Evolutionary conservation across 2,888 invertebrate genomes (phyloP), one percentile per base, ranked within the genome.

Genomic region (Thalpophila matura): DNA sequence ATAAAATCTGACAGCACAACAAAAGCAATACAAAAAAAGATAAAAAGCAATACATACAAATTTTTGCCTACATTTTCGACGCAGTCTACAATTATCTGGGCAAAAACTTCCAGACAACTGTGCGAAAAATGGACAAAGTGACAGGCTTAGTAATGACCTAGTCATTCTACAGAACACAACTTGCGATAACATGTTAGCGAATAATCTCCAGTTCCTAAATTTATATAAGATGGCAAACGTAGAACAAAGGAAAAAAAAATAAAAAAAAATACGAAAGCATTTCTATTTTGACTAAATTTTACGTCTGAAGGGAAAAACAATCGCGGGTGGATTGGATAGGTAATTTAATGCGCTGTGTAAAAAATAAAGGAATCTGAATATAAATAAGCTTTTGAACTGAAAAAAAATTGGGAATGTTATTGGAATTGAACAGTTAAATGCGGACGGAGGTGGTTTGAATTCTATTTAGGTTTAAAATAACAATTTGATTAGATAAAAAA

Each of bases 261-360:
- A 53, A 33, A 46, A 62, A 53, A 33, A 46, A 62, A 42, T 14
- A 35, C 18, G 18, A 63, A 43, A 20, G 45, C 35, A 54, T 38
- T 50, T 42, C 56, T 64, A 27, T 61, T 60, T 58, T 55, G 47
- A 50, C 26, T 66, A 60, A 55, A 71, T 63, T 67, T 66, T 49
- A 51, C 45, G 57, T 31, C 12, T 16, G 37, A 35, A 27, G 14
- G 45, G 43, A 24, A 57, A 65, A 62, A 62, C 58, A 70, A 54
- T 53, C 10, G 49, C 14, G 40, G 31, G 12, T 62, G 43, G 58
- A 53, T 64, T 57, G 59, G 49, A 45, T 46, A 73, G 45, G 66
- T 69, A 60, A 59, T 72, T 53, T 63, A 62, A 54, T 54, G 47
- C 20, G 12, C 27, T 60, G 27, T 49, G 55, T 50, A 60, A 46